A percentile compares a stretch with the other conserved stretches of the same genome.
phyloP scores from a whole-genome alignment of 2,888 invertebrate genomes.

The Papilio protenor region DNA sequence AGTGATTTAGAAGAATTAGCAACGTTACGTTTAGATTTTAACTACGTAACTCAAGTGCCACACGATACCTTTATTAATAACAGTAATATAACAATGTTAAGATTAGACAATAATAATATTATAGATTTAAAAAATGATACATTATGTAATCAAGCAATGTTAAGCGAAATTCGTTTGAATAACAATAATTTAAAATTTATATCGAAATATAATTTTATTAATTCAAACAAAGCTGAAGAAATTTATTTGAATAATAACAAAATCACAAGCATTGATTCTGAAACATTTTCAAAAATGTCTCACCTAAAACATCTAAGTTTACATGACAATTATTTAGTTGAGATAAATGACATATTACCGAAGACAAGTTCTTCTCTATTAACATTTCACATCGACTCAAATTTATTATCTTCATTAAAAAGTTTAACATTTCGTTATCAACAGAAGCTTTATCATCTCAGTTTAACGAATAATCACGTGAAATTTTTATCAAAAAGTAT shows the following conservation, averaged over 20 bases:
- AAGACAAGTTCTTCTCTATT: conserved; percentile 88
- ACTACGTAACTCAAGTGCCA: conserved; percentile 92
- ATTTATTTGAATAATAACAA: conserved; percentile 94
- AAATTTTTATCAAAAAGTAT: conserved; percentile 88
- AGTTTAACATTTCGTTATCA: conserved; percentile 90
- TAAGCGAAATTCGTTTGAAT: conserved; percentile 92
- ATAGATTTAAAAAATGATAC: conserved; percentile 90
- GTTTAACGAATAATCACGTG: conserved; percentile 91
- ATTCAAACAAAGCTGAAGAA: conserved; percentile 89
- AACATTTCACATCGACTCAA: conserved; percentile 91
- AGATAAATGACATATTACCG: conserved; percentile 91
- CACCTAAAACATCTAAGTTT: conserved; percentile 93
- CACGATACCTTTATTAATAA: conserved; percentile 90
- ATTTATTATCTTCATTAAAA: conserved; percentile 89
- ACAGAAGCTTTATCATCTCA: conserved; percentile 92
- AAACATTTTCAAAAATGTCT: conserved; percentile 89
- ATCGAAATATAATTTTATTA: conserved; percentile 90
- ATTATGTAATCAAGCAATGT: conserved; percentile 88
- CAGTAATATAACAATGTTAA: conserved; percentile 90
- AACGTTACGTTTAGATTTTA: conserved; percentile 92
- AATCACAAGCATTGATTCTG: conserved; percentile 91
- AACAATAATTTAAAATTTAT: conserved; percentile 92
- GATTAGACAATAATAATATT: conserved; percentile 94
- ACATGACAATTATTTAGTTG: conserved; percentile 90
- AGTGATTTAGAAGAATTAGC: conserved; percentile 89